A percentile compares a stretch with the other conserved stretches of the same genome.
Evolutionary conservation across 2,797 vertebrate genomes (phyloP).

Genomic region (Pterois miles): DNA sequence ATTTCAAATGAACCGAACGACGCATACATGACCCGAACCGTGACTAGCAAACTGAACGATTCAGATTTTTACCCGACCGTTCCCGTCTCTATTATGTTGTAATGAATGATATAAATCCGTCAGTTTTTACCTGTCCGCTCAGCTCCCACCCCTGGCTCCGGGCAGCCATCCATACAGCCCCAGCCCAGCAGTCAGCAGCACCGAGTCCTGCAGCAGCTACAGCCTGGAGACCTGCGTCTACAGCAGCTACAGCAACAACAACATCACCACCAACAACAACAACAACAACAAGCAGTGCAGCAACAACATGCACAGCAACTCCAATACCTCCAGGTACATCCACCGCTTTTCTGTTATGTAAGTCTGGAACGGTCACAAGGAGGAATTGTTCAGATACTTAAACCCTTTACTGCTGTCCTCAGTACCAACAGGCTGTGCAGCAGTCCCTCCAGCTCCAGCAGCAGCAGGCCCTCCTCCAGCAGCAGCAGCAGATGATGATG

Average conservation of each 20-base stretch:
- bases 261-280: constrained; percentile 75
- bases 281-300: constrained; percentile 84
- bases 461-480: constrained; percentile 47
- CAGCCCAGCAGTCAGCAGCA: constrained; percentile 86
- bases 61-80: too few relatives aligned
- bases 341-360: too few relatives aligned
- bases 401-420: not conserved
- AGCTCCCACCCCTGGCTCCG: constrained; percentile 69
- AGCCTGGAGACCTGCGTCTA: constrained; percentile 93
- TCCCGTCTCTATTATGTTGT: too few relatives aligned
- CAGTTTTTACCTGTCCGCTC: not conserved
- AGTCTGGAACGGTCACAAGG: not conserved
- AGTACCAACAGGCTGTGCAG: constrained; percentile 82
- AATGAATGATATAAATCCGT: not conserved
- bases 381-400: not conserved
- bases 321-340: constrained; percentile 88
- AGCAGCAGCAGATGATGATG: constrained; percentile 85
- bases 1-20: too few relatives aligned
- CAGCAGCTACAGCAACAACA: constrained; percentile 85
- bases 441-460: constrained; percentile 79
- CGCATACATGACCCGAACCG: too few relatives aligned
- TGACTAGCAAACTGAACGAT: too few relatives aligned
- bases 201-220: constrained; percentile 94
- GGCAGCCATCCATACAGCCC: constrained; percentile 68
- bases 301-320: constrained; percentile 84